A percentile compares a stretch with the other conserved stretches of the same genome.
These are phyloP conservation scores for Orchesella flavescens DNA, from an alignment of 2,888 invertebrate genomes.

Conservation along the genomic window DNA sequence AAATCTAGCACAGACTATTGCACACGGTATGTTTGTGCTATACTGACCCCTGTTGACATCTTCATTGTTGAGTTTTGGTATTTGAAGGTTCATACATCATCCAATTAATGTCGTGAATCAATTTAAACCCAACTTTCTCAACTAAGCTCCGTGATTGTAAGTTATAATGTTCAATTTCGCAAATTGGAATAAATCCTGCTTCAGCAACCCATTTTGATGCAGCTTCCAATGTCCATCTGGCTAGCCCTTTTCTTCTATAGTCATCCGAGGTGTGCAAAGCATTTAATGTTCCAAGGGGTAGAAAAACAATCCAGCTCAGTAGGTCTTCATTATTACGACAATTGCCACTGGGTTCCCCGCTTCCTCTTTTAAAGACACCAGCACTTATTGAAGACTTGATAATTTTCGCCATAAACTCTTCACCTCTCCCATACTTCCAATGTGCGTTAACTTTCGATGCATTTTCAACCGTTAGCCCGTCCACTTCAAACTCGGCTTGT, in stretches of 20 bases:
- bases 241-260: slow-evolving; percentile 41
- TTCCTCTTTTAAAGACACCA: slow-evolving; percentile 30
- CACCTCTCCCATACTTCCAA: slow-evolving; percentile 37
- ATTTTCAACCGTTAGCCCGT: slow-evolving; percentile 26
- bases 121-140: slow-evolving; percentile 43
- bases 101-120: slow-evolving; percentile 33
- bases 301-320: slow-evolving; percentile 25
- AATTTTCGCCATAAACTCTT: neutral
- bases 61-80: too few relatives aligned
- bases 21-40: slow-evolving; percentile 1
- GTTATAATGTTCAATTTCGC: slow-evolving; percentile 45
- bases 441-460: slow-evolving; percentile 22
- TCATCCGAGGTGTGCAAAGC: slow-evolving; percentile 48
- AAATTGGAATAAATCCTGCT: slow-evolving; percentile 30
- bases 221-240: slow-evolving; percentile 32
- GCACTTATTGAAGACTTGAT: slow-evolving; percentile 16
- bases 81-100: slow-evolving; percentile 16
- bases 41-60: too few relatives aligned
- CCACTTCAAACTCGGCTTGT: slow-evolving; percentile 34
- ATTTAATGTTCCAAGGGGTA: slow-evolving; percentile 31
- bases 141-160: slow-evolving; percentile 24
- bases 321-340: slow-evolving; percentile 13
- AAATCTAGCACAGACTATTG: too few relatives aligned
- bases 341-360: neutral
- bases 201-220: slow-evolving; percentile 36